phyloP scores from a whole-genome alignment of 2,113 vertebrate genomes.

The Aphelocoma coerulescens region DNA sequence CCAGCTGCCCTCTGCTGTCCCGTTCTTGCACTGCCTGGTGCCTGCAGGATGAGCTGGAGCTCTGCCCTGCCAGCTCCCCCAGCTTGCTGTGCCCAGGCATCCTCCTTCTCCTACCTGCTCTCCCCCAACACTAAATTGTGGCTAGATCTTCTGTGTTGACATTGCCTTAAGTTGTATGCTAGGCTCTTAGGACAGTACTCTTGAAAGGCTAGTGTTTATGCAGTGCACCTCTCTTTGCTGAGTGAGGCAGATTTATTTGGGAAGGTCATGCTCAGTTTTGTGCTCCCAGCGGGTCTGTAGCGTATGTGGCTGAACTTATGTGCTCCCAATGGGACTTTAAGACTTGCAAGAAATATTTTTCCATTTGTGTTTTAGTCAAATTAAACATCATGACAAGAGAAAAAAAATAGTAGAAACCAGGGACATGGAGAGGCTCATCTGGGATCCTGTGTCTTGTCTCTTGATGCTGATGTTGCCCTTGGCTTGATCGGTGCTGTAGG shows the following conservation, averaged over 20 bases:
- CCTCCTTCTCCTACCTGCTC: neutral
- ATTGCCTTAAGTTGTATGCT: neutral
- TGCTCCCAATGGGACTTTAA: neutral
- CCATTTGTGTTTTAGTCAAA: neutral
- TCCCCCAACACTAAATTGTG: neutral
- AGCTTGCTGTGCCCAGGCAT: neutral
- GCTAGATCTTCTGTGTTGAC: neutral
- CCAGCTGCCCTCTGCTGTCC: neutral
- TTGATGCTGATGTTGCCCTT: neutral
- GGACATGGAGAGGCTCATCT: neutral
- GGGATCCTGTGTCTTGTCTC: neutral
- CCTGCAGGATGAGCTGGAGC: neutral
- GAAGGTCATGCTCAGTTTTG: neutral
- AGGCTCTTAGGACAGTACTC: neutral
- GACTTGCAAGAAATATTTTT: neutral
- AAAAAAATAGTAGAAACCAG: neutral
- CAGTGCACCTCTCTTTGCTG: neutral
- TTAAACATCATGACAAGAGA: neutral
- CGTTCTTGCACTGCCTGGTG: accelerated
- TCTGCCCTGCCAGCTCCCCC: neutral
- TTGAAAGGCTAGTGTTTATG: neutral
- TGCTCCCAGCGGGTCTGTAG: neutral
- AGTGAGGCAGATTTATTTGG: neutral
- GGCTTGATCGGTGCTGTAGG: neutral
- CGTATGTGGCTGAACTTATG: neutral